Conservation (phyloP, 2,797 vertebrate genomes). For the Corythornis leucogaster region DNA sequence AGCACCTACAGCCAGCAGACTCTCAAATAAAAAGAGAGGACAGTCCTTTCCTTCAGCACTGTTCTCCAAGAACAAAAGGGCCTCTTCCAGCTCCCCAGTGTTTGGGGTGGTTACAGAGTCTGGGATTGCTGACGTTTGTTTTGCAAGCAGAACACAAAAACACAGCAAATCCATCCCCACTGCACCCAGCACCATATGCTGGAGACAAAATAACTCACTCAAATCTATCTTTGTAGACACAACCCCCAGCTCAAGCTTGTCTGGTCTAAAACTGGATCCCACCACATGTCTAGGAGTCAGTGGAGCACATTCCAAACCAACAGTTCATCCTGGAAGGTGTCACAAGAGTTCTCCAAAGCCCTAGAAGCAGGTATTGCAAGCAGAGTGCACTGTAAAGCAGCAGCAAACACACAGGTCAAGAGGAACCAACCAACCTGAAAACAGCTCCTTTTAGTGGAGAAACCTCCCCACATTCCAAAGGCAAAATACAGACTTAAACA, state of each 20-base stretch:
- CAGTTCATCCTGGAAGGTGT: not conserved
- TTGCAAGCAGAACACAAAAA: not conserved
- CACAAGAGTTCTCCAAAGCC: not conserved
- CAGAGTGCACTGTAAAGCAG: not conserved
- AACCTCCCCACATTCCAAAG: not conserved
- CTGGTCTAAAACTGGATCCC: fast-evolving
- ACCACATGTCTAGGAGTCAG: not conserved
- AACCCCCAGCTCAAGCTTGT: not conserved
- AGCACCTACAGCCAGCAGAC: not conserved
- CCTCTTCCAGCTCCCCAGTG: not conserved
- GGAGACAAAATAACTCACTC: not conserved
- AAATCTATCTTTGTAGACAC: not conserved
- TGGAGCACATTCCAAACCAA: not conserved
- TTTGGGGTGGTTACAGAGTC: not conserved
- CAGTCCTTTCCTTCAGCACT: not conserved
- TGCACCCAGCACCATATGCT: fast-evolving
- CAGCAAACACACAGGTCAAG: not conserved
- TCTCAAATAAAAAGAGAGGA: not conserved
- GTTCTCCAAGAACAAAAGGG: not conserved
- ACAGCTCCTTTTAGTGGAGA: not conserved
- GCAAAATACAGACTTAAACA: not conserved
- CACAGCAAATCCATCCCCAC: not conserved
- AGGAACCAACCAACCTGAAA: not conserved
- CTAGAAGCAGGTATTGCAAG: not conserved
- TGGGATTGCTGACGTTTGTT: not conserved